A percentile compares a stretch with the other conserved stretches of the same genome.
Conservation (phyloP, 2,888 invertebrate species). For the Athetis lepigone region DNA sequence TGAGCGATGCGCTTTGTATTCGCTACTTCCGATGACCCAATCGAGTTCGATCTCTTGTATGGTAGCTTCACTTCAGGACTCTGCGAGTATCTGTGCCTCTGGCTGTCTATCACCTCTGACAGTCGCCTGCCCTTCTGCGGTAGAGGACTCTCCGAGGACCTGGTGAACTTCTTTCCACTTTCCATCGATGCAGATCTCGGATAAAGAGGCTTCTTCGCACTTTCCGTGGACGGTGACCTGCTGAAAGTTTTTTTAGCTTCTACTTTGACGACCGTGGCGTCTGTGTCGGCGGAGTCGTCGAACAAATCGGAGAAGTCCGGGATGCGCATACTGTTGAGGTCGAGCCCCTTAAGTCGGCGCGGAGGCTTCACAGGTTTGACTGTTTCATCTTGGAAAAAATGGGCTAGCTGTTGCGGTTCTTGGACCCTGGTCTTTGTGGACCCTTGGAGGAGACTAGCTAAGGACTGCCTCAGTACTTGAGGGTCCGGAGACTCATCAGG, state of each 20-base stretch:
- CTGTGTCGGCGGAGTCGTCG: constrained; percentile 79
- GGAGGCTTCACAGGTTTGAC: constrained; percentile 72
- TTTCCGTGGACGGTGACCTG: constrained; percentile 56
- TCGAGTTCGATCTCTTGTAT: constrained; percentile 77
- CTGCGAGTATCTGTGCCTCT: constrained; percentile 71
- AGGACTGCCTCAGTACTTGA: constrained; percentile 72
- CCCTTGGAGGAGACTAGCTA: constrained; percentile 79
- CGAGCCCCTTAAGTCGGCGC: constrained; percentile 81
- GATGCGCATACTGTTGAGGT: constrained; percentile 67
- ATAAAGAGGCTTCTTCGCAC: constrained; percentile 58
- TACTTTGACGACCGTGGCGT: constrained; percentile 72
- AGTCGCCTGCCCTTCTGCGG: constrained; percentile 70
- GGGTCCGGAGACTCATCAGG: constrained; percentile 83
- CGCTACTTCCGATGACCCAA: constrained; percentile 73
- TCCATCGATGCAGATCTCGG: constrained; percentile 62
- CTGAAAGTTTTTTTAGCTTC: constrained; percentile 62
- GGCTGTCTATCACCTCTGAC: constrained; percentile 71
- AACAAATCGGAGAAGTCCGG: constrained; percentile 70
- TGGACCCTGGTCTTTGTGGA: constrained; percentile 70
- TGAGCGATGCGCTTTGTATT: constrained; percentile 80
- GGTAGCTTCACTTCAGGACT: constrained; percentile 70
- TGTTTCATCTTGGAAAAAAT: constrained; percentile 75
- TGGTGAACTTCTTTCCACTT: constrained; percentile 58
- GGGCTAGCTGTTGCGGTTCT: constrained; percentile 67
- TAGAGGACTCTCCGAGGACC: constrained; percentile 65